Evolutionary conservation across 1,140 invertebrate genomes (phyloP), one percentile per base, ranked within the genome.

Genomic region (Trichoplusia ni): DNA sequence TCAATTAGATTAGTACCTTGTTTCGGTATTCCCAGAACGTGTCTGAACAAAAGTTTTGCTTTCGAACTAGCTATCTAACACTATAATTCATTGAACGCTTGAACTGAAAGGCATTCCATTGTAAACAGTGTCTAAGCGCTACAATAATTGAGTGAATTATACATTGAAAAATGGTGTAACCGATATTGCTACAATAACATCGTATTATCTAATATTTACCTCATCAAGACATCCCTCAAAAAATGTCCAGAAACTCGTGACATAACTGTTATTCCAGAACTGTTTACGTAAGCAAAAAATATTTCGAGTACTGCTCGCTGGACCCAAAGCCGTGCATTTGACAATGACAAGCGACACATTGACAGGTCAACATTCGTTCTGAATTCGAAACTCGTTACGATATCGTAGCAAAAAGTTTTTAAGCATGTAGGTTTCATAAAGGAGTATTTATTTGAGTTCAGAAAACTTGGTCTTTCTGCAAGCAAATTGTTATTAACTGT

Each of bases 341-440:
- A 58, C 54, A 33, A 25, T 58, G 38, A 58, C 38, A 6, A 13
- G 25, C 5, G 25, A 47, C 23, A 29, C 23, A 8, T 11, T 58
- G 54, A 58, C 54, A 27, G 35, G 7, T 3, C 27, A 58, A 14
- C 14, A 16, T 21, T 44, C 54, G 54, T 58, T 58, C 54, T 1
- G 54, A 42, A 58, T 58, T 58, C 16, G 54, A 58, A 58, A 58
- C 37, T 58, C 11, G 5, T 44, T n/a, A 11, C 14, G 8, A 6
- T 27, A 27, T 27, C 2, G 2, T 4, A 31, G 0, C 7, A 6
- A 35, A 51, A 7, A 51, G 47, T 27, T 33, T 51, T 51, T 31
- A 31, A 31, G 8, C 27, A 9, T 47, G 14, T 16, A 2, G 25
- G 21, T 14, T 46, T 25, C 7, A 6, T 27, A 27, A 1, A 27